phyloP scores from a whole-genome alignment of 2,113 vertebrate genomes.

The Euleptes europaea region DNA sequence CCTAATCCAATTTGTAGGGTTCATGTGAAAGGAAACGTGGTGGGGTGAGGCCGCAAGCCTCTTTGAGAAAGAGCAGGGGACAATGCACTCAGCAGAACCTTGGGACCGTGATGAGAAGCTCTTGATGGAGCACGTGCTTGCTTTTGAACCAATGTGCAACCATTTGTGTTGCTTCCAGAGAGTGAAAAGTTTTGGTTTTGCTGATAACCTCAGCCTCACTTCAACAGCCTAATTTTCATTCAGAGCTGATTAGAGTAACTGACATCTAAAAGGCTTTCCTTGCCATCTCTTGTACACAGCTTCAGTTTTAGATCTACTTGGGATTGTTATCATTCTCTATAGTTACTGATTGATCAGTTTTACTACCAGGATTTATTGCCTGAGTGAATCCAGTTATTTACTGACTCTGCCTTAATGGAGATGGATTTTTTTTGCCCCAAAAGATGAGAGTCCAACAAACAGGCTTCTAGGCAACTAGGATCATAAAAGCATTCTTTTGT shows the following conservation, averaged over 20 bases:
- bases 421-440: conserved; percentile 28
- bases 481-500: conserved; percentile 5
- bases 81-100: neutral
- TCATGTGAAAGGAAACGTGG: neutral
- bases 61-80: neutral
- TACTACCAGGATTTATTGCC: conserved; percentile 59
- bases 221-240: conserved; percentile 56
- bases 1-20: neutral
- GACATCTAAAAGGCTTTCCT: neutral
- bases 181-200: conserved; percentile 41
- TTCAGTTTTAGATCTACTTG: conserved; percentile 47
- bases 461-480: conserved; percentile 51
- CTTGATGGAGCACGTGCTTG: neutral
- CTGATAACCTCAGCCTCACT: conserved; percentile 38
- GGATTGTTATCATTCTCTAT: conserved; percentile 49
- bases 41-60: no score
- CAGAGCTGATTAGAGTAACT: conserved; percentile 58
- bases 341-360: conserved; percentile 65
- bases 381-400: conserved; percentile 60
- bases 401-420: conserved; percentile 60
- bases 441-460: conserved; percentile 25
- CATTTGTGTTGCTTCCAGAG: neutral
- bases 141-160: neutral
- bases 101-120: neutral
- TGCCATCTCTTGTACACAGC: no score